Percentiles rank a stretch among this genome's conserved stretches.
Evolutionary conservation across 2,888 invertebrate species (phyloP).

Genomic region (Dasysyrphus albostriatus): DNA sequence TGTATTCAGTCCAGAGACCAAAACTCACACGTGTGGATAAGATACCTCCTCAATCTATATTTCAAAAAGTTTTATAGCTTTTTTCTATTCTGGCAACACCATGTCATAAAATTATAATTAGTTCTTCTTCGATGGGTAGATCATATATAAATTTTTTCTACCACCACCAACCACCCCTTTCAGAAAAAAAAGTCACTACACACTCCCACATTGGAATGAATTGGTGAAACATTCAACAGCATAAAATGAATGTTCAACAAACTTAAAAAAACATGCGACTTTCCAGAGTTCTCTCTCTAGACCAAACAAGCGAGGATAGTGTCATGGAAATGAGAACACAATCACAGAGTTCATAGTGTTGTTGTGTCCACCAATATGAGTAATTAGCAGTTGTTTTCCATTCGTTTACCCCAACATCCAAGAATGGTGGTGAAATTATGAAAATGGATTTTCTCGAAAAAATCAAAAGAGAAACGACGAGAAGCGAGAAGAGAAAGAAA

Average conservation of each 20-base stretch:
- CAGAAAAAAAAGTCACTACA: not conserved
- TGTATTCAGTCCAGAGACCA: not conserved
- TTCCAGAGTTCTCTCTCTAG: constrained; percentile 34
- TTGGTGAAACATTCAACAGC: constrained; percentile 61
- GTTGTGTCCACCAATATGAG: not conserved
- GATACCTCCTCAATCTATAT: not conserved
- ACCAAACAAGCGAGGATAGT: not conserved
- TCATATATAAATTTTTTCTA: not conserved
- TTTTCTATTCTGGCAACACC: constrained; percentile 24
- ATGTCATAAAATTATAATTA: constrained; percentile 23
- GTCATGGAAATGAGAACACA: constrained; percentile 50
- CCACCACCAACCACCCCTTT: not conserved
- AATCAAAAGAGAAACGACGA: not conserved
- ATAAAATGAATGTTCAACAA: constrained; percentile 46
- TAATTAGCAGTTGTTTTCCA: constrained; percentile 41
- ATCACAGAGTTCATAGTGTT: not conserved
- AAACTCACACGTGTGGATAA: too few relatives aligned
- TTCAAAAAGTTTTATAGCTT: constrained; percentile 1
- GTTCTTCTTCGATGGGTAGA: constrained; percentile 18
- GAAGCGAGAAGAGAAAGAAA: too few relatives aligned
- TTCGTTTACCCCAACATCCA: constrained; percentile 36
- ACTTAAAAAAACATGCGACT: constrained; percentile 31
- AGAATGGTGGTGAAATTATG: constrained; percentile 42
- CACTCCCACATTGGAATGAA: constrained; percentile 14
- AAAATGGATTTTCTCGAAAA: not conserved